Conservation (phyloP, 1,140 invertebrate genomes). For the Thereuonema tuberculata region DNA sequence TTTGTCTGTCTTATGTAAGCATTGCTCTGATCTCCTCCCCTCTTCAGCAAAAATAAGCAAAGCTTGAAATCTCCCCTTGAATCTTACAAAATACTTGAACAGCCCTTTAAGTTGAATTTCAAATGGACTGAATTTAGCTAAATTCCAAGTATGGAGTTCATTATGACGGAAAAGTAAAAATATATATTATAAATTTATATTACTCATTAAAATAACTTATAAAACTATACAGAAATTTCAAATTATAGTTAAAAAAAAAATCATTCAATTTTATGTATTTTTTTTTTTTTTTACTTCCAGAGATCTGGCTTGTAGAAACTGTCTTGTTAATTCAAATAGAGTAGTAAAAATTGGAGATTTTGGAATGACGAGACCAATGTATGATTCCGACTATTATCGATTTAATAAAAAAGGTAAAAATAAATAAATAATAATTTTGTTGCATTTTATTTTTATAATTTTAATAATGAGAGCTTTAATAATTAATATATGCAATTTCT, state of each 20-base stretch:
- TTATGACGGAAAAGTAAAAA: too few relatives aligned
- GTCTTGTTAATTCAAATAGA: conserved; percentile 63
- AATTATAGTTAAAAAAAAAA: neutral
- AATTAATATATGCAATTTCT: neutral
- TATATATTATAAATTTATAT: neutral
- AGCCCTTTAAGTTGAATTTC: too few relatives aligned
- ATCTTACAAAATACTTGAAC: too few relatives aligned
- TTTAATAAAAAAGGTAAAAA: conserved; percentile 60
- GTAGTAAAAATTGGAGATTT: conserved; percentile 83
- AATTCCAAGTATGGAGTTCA: too few relatives aligned
- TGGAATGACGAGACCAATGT: conserved; percentile 78
- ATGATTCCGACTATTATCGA: conserved; percentile 74
- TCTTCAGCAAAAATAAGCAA: too few relatives aligned
- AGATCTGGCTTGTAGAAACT: conserved; percentile 76
- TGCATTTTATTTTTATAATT: too few relatives aligned
- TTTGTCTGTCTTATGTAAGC: too few relatives aligned
- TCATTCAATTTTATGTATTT: neutral
- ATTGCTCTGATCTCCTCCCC: too few relatives aligned
- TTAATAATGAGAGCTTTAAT: too few relatives aligned
- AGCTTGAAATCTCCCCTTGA: too few relatives aligned
- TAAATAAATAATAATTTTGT: too few relatives aligned
- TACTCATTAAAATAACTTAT: neutral
- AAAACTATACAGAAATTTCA: neutral
- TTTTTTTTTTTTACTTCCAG: conserved; percentile 32
- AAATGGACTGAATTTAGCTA: too few relatives aligned